These are phyloP conservation scores for Ganaspis sp. DNA, from an alignment of 1,140 invertebrate genomes.

Conservation along the genomic window DNA sequence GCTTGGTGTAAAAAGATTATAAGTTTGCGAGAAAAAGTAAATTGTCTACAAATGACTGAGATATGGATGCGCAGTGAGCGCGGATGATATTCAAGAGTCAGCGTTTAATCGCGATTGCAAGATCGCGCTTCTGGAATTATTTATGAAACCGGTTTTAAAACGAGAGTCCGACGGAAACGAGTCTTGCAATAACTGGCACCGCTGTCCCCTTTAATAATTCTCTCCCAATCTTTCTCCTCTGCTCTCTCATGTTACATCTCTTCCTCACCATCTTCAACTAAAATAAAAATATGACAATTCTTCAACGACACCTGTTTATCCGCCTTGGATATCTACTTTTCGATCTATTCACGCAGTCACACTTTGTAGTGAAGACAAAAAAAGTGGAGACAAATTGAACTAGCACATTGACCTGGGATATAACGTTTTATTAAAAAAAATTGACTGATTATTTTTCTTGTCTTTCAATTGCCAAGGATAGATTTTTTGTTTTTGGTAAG, in stretches of 20 bases:
- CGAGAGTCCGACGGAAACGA: constrained; percentile 48
- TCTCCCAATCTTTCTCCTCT: constrained; percentile 23
- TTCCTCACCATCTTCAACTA: constrained; percentile 20
- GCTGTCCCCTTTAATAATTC: constrained; percentile 36
- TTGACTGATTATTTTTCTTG: too few species aligned
- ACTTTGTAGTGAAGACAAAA: constrained; percentile 19
- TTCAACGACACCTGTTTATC: constrained; percentile 8
- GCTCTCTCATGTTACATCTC: constrained; percentile 1
- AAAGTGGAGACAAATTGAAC: background rate
- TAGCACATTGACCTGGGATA: constrained; percentile 3
- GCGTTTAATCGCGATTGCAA: constrained; percentile 48
- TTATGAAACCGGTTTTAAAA: constrained; percentile 54
- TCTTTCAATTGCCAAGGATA: too few species aligned
- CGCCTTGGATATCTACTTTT: background rate
- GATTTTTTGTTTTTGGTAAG: too few species aligned
- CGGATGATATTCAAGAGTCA: constrained; percentile 31
- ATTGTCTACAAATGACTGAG: constrained; percentile 2
- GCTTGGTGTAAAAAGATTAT: background rate
- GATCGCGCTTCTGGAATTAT: constrained; percentile 59
- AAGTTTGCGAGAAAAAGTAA: background rate
- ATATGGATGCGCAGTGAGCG: background rate
- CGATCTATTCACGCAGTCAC: background rate
- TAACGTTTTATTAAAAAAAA: too few species aligned
- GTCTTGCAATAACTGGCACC: constrained; percentile 34
- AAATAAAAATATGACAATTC: constrained; percentile 18